A percentile compares a stretch with the other conserved stretches of the same genome.
These are phyloP conservation scores for Leucophora obtusa DNA, from an alignment of 2,888 invertebrate species.

Conservation along the genomic window DNA sequence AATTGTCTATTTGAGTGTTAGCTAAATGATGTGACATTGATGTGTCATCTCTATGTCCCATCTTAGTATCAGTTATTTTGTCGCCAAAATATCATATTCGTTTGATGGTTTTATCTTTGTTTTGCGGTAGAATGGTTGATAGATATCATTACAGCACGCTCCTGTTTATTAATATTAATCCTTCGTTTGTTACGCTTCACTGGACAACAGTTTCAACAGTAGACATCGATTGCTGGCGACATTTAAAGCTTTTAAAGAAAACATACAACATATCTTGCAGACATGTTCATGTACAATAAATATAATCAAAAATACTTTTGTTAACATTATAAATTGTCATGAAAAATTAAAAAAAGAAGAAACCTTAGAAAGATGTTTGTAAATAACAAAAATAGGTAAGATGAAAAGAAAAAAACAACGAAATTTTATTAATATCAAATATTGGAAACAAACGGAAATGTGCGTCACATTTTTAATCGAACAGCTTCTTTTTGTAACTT, in stretches of 20 bases:
- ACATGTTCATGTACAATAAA: background rate
- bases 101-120: slow-evolving; percentile 61
- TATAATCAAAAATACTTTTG: background rate
- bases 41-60: slow-evolving; percentile 35
- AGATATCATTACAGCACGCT: slow-evolving; percentile 50
- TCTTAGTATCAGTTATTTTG: background rate
- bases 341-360: background rate
- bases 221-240: slow-evolving; percentile 25
- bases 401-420: too few relatives aligned
- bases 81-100: slow-evolving; percentile 42
- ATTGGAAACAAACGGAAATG: too few relatives aligned
- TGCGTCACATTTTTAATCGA: too few relatives aligned
- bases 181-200: slow-evolving; percentile 64
- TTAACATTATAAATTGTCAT: background rate
- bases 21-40: slow-evolving; percentile 52
- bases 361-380: background rate
- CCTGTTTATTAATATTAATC: slow-evolving; percentile 65
- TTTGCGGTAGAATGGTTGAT: slow-evolving; percentile 59
- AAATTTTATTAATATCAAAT: too few relatives aligned
- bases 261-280: background rate
- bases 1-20: slow-evolving; percentile 27
- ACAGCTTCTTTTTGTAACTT: too few relatives aligned
- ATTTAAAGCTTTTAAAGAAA: background rate
- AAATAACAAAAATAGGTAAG: too few relatives aligned
- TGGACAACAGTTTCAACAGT: slow-evolving; percentile 48